Conservation (phyloP, 2,888 invertebrate species). For the Octonoba sinensis region DNA sequence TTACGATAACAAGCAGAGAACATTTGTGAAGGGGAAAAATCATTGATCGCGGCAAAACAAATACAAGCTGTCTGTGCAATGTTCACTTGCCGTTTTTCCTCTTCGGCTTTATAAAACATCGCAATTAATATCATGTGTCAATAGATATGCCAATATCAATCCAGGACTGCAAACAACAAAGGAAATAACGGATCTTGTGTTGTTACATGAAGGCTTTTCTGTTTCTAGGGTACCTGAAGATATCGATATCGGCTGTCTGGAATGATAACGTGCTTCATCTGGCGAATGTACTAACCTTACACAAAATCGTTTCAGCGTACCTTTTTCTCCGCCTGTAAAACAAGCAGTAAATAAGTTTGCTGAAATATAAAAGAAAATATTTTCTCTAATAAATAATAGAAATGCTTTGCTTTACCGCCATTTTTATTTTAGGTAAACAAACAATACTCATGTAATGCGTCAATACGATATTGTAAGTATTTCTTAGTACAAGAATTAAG, state of each 20-base stretch:
- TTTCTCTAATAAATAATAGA: no score
- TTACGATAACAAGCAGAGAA: background rate
- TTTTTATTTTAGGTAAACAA: no score
- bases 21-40: background rate
- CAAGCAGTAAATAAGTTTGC: no score
- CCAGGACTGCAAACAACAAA: constrained; percentile 36
- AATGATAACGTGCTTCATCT: constrained; percentile 27
- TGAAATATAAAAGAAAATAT: no score
- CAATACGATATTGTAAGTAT: no score
- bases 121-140: constrained; percentile 51
- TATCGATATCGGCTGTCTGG: constrained; percentile 35
- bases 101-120: constrained; percentile 20
- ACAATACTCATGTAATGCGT: no score
- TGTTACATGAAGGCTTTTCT: constrained; percentile 20
- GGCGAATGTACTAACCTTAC: constrained; percentile 12
- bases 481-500: no score
- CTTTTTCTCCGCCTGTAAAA: no score
- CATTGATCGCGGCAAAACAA: constrained; percentile 6
- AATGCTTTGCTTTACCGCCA: no score
- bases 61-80: background rate
- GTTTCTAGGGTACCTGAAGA: constrained; percentile 15
- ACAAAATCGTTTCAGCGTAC: no score
- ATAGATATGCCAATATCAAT: constrained; percentile 47
- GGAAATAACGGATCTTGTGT: constrained; percentile 30
- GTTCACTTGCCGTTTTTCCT: background rate